Base-by-base conservation (phyloP, 2,797 vertebrate genomes). In the Cirrhinus molitorella region DNA sequence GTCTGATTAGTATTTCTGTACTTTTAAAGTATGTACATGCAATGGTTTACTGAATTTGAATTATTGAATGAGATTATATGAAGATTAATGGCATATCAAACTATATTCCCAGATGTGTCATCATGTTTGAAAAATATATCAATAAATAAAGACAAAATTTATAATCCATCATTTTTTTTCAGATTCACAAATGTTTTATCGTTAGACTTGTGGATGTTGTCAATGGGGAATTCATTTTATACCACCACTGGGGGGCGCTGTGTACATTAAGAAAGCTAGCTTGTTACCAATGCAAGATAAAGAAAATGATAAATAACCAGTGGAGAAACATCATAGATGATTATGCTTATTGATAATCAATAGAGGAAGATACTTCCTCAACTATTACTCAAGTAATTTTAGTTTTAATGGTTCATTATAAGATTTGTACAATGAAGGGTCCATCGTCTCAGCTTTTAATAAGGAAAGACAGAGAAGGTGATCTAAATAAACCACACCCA, bases 401-500 rank as follows among this genome's bases (percentile, higher is more conserved):
- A 43, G 40, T 43, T 43, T 43, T 9, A 43, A 10, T 9, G 10
- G 40, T 43, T 43, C 7, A 40, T 43, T 73, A 1, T 12, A 17
- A 34, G 2, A 73, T 55, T 37, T 10, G 31, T 34, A 14, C 11
- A 53, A 12, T 55, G 17, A 37, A 4, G 28, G 28, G 5, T 34
- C 28, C 21, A 72, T 23, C 6, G 8, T 23, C 19, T 67, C 40
- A 70, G 67, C 5, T 25, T 70, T 25, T 14, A 47, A 37, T 34
- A 31, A 51, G 25, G 2, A 72, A 28, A 51, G 8, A 5, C 45
- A 25, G 19, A 74, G 19, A 31, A 49, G 67, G 40, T 23, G n/a
- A 16, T 28, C 71, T 53, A 34, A n/a, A 34, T 53, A 53, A 53
- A 73, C 49, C 71, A 73, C 71, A 73, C 49, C 71, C 71, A 73